Evolutionary conservation across 2,113 vertebrate genomes (phyloP).

Genomic region (Petrocephalus zakoni): DNA sequence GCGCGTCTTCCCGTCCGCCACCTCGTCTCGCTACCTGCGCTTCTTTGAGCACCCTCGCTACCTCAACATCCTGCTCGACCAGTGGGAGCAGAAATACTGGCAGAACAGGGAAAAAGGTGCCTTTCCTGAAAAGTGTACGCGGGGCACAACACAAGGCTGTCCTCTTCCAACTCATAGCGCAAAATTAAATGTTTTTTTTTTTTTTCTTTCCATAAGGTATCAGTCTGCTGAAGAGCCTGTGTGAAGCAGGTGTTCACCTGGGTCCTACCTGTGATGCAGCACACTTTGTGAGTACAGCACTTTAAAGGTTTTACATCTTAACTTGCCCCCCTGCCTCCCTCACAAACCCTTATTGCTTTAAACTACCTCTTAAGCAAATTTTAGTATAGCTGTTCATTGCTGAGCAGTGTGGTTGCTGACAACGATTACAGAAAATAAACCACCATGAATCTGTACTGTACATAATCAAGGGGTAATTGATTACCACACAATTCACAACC

Average conservation of each 20-base stretch:
- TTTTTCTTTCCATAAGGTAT: constrained; percentile 43
- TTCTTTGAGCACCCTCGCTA: constrained; percentile 90
- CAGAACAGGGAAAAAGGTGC: constrained; percentile 72
- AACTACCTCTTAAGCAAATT: background rate
- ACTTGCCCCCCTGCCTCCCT: background rate
- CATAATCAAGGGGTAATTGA: background rate
- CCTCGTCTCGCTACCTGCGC: constrained; percentile 78
- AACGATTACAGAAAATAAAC: background rate
- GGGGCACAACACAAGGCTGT: background rate
- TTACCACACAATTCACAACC: background rate
- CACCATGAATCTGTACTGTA: background rate
- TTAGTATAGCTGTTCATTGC: background rate
- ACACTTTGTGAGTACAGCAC: constrained; percentile 48
- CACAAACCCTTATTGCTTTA: background rate
- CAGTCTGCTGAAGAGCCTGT: constrained; percentile 51
- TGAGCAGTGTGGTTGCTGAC: background rate
- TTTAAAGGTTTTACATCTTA: background rate
- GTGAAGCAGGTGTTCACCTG: constrained; percentile 58
- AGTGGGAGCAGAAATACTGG: constrained; percentile 85
- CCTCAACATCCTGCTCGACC: constrained; percentile 83
- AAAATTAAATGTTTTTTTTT: background rate
- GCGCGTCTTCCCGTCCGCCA: constrained; percentile 76
- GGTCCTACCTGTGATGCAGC: constrained; percentile 38
- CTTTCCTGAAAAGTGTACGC: background rate
- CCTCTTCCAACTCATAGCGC: background rate